These are phyloP conservation scores for Epinotia brunnichana DNA, from an alignment of 2,888 invertebrate species.

Conservation along the genomic window DNA sequence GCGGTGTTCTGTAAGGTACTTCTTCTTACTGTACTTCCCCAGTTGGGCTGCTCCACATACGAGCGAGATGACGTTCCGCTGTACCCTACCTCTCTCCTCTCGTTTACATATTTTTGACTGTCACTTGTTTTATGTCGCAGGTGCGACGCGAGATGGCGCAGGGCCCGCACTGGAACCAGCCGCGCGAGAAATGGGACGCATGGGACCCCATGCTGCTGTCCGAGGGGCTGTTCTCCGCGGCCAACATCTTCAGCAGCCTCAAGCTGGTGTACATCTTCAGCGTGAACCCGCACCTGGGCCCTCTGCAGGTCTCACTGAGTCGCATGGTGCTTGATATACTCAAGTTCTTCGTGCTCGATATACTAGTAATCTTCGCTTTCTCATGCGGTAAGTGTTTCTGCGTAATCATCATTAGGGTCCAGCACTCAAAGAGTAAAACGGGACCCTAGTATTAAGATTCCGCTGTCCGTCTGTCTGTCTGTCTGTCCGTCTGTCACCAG, in stretches of 20 bases:
- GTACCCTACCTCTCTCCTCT: too few relatives aligned
- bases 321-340: slow-evolving; percentile 97
- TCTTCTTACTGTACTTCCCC: too few relatives aligned
- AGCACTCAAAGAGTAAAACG: too few relatives aligned
- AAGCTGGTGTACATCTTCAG: slow-evolving; percentile 99
- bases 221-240: slow-evolving; percentile 98
- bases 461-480: too few relatives aligned
- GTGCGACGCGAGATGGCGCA: slow-evolving; percentile 89
- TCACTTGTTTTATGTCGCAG: slow-evolving; percentile 64
- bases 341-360: slow-evolving; percentile 97
- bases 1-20: too few relatives aligned
- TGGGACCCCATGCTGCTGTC: slow-evolving; percentile 99
- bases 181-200: slow-evolving; percentile 97
- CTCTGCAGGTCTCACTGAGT: slow-evolving; percentile 97
- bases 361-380: slow-evolving; percentile 96
- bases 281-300: slow-evolving; percentile 98
- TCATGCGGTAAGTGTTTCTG: slow-evolving; percentile 93
- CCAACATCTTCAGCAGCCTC: slow-evolving; percentile 96
- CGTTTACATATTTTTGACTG: too few relatives aligned
- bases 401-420: too few relatives aligned
- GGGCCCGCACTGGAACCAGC: slow-evolving; percentile 85
- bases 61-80: too few relatives aligned
- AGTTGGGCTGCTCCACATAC: too few relatives aligned
- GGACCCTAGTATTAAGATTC: too few relatives aligned
- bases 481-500: too few relatives aligned